Percentiles rank a stretch among this genome's conserved stretches.
phyloP scores from a whole-genome alignment of 2,113 vertebrate species.

The Echinops telfairi region DNA sequence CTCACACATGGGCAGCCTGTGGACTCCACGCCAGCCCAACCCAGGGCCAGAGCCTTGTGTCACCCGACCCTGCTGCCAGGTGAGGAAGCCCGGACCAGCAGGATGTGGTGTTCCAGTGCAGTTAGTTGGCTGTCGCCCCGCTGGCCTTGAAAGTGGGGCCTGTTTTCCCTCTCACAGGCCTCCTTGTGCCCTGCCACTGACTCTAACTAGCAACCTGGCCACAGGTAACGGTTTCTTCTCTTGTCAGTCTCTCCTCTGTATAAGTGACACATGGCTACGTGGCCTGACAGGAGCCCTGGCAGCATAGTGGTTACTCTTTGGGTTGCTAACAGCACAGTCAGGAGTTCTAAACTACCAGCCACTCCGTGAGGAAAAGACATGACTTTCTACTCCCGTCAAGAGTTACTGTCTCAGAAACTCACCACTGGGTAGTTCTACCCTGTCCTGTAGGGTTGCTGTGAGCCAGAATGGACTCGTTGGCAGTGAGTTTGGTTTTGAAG shows the following conservation, averaged over 20 bases:
- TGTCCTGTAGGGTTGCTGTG: no score
- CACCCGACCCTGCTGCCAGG: not conserved
- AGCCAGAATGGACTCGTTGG: no score
- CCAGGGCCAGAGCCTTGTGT: not conserved
- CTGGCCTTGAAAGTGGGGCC: fast-evolving
- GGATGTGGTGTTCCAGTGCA: not conserved
- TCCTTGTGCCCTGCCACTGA: fast-evolving
- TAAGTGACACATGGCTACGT: not conserved
- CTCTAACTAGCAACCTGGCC: not conserved
- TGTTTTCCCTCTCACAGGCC: not conserved
- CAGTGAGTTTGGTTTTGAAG: no score
- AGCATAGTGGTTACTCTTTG: no score
- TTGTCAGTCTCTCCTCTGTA: not conserved
- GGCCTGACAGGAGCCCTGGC: not conserved
- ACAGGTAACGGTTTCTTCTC: not conserved
- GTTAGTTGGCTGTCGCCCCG: fast-evolving
- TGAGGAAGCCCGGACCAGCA: conserved; percentile 20
- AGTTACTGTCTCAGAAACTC: no score
- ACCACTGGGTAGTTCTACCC: no score
- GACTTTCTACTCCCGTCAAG: no score
- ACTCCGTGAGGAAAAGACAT: no score
- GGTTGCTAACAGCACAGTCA: no score
- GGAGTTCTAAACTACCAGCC: no score
- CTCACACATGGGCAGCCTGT: not conserved
- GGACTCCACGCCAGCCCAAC: not conserved